Conservation (phyloP, 2,888 invertebrate genomes). For the Drosophila greeni region DNA sequence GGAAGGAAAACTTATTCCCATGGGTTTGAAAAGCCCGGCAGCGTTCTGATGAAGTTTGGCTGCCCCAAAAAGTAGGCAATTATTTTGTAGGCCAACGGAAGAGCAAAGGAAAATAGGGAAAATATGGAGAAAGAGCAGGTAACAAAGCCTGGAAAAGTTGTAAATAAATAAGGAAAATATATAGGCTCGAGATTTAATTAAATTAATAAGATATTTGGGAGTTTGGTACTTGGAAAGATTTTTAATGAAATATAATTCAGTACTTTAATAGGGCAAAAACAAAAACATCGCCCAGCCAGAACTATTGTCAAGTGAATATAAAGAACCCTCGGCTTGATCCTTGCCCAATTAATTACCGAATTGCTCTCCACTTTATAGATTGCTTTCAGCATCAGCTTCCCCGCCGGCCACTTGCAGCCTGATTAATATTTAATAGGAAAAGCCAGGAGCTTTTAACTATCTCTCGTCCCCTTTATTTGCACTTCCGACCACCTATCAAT, state of each 20-base stretch:
- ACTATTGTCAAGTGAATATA: background rate
- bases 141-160: background rate
- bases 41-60: conserved; percentile 33
- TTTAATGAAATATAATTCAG: background rate
- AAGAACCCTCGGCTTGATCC: background rate
- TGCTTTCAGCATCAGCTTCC: conserved; percentile 5
- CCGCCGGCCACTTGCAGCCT: conserved; percentile 19
- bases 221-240: background rate
- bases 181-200: background rate
- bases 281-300: background rate
- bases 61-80: conserved; percentile 58
- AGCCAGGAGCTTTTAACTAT: conserved; percentile 26
- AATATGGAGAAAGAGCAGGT: conserved; percentile 1
- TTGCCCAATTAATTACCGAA: conserved; percentile 17
- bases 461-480: conserved; percentile 4
- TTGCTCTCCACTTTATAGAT: conserved; percentile 9
- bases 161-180: background rate
- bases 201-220: too few species aligned
- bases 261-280: background rate
- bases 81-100: conserved; percentile 48
- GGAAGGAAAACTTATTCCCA: conserved; percentile 29
- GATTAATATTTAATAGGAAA: conserved; percentile 38
- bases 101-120: conserved; percentile 18
- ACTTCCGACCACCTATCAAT: conserved; percentile 55
- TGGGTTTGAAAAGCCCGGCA: conserved; percentile 11